Evolutionary conservation across 2,888 invertebrate species (phyloP), one percentile per base, ranked within the genome.

Genomic region (Axea sp.): DNA sequence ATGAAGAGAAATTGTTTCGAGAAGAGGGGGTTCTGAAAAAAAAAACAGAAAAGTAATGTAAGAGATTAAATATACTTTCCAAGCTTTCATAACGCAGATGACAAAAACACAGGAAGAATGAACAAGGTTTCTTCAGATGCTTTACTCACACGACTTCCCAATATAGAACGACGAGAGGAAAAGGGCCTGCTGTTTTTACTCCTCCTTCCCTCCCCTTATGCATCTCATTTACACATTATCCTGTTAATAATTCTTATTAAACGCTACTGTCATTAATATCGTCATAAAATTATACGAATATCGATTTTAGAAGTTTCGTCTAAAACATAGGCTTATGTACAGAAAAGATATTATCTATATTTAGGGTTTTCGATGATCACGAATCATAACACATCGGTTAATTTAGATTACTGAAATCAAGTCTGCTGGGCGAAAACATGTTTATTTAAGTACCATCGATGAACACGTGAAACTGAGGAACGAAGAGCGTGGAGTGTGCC

Each of bases 311-410:
- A 79, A 76, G 75, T 82, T 80, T 80, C 80, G 79, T 86, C 83
- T 81, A 79, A 84, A 83, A 84, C 84, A 86, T 86, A 86, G 83
- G 81, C 81, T 85, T 84, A 85, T 87, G 87, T 87, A 87, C 87
- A 87, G 86, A 85, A 74, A 68, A 83, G 78, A 83, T 86, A 85
- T 83, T 84, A 83, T 80, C 80, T 84, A 83, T 80, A 83, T 80
- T 76, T 79, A 76, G 79, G 77, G 79, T 76, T 80, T 28, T 80
- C 73, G 69, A 80, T 78, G 78, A 81, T 80, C 79, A 82, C 78
- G 53, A 78, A 68, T 76, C 80, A 80, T 82, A 83, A 79, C 41
- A 79, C 79, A 82, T 81, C 81, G 78, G 80, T 83, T 83, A 81
- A 83, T 81, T 79, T 82, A 39, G 49, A 79, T 76, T 80, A 81